Conservation (phyloP, 2,797 vertebrate genomes). For the Podarcis lilfordi region DNA sequence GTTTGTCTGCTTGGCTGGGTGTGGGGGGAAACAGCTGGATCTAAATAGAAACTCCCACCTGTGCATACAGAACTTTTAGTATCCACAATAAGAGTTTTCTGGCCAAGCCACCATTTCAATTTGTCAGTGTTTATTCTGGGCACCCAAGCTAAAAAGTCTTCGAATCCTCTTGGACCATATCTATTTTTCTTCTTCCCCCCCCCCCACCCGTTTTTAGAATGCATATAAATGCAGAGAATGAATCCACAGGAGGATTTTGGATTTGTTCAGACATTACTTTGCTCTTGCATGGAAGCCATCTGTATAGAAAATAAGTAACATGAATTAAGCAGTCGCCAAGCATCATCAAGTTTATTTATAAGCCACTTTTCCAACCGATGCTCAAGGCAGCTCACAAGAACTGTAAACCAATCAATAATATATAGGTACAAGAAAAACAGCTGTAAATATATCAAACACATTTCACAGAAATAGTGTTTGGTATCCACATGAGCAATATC, state of each 20-base stretch:
- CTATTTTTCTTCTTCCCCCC: background rate
- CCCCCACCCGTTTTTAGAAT: too few relatives aligned
- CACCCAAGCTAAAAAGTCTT: background rate
- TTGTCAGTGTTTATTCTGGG: conserved; percentile 22
- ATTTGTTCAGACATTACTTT: background rate
- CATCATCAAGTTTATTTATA: too few relatives aligned
- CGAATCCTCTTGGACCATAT: background rate
- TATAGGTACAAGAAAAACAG: too few relatives aligned
- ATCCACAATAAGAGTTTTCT: conserved; percentile 1
- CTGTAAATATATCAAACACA: too few relatives aligned
- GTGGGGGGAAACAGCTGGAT: conserved; percentile 9
- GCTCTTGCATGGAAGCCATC: background rate
- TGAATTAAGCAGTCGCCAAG: background rate
- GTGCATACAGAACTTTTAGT: background rate
- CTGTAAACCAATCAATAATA: too few relatives aligned
- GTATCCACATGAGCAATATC: too few relatives aligned
- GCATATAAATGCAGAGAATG: background rate
- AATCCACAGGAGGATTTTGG: background rate
- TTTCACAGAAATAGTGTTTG: too few relatives aligned
- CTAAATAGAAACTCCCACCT: background rate
- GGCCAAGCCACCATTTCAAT: background rate
- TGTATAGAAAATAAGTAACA: background rate
- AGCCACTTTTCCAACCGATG: background rate
- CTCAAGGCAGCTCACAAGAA: too few relatives aligned
- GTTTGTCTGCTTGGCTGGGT: background rate